Percentiles rank a stretch among this genome's conserved stretches.
phyloP scores from a whole-genome alignment of 2,113 vertebrate genomes.

The Neotoma lepida region DNA sequence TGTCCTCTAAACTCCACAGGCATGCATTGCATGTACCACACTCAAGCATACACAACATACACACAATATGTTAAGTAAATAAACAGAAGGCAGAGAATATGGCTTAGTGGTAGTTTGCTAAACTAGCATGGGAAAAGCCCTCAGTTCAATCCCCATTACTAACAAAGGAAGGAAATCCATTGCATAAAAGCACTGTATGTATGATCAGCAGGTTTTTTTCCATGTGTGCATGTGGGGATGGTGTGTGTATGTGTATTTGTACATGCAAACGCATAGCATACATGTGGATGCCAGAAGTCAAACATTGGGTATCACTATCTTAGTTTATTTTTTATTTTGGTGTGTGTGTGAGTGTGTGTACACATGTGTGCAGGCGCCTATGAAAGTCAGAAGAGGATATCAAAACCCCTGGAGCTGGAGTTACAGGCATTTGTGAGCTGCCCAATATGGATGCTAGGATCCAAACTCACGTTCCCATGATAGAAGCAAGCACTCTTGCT shows the following conservation, averaged over 20 bases:
- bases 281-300: background rate
- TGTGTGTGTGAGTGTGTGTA: no score
- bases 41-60: no score
- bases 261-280: background rate
- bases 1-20: background rate
- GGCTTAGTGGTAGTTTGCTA: background rate
- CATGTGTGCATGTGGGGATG: background rate
- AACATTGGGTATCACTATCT: no score
- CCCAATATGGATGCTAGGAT: background rate
- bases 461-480: background rate
- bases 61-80: background rate
- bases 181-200: background rate
- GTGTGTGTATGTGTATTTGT: background rate
- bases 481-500: background rate
- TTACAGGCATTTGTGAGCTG: background rate
- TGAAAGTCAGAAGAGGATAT: background rate
- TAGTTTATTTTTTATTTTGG: background rate
- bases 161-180: background rate
- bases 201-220: background rate
- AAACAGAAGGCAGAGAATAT: background rate
- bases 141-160: background rate
- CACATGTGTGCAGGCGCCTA: background rate
- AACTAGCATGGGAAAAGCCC: background rate
- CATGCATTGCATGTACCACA: background rate
- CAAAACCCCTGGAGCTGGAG: background rate